phyloP scores from a whole-genome alignment of 2,797 vertebrate genomes.

The Acanthiza pusilla region DNA sequence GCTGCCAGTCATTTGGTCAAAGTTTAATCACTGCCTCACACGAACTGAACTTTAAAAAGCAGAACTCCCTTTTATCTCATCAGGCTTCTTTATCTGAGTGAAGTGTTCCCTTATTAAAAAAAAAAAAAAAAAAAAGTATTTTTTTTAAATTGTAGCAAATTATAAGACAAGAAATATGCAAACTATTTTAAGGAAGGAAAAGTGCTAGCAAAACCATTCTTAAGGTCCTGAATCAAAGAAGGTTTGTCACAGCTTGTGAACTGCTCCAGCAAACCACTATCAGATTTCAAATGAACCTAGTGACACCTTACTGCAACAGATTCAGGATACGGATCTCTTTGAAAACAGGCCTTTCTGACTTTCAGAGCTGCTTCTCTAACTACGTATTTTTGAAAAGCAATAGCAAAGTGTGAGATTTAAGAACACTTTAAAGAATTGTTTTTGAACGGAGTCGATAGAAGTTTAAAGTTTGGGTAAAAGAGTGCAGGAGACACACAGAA shows the following conservation, averaged over 20 bases:
- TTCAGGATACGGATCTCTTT: neutral
- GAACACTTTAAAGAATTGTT: neutral
- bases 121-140: neutral
- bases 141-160: neutral
- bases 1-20: conserved; percentile 63
- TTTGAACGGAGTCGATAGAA: neutral
- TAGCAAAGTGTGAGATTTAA: neutral
- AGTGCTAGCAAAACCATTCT: neutral
- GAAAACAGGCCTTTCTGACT: neutral
- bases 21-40: conserved; percentile 58
- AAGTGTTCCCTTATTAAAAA: neutral
- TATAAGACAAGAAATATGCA: neutral
- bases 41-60: conserved; percentile 24
- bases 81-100: neutral
- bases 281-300: neutral
- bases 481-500: neutral
- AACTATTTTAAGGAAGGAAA: neutral
- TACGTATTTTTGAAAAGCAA: neutral
- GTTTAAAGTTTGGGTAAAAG: neutral
- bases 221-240: neutral
- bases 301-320: neutral
- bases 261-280: neutral
- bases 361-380: neutral
- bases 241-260: neutral
- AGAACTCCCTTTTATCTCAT: conserved; percentile 46